A percentile compares a stretch with the other conserved stretches of the same genome.
These are phyloP conservation scores for Percopsis omiscomaycus DNA, from an alignment of 2,797 vertebrate species.

Conservation along the genomic window DNA sequence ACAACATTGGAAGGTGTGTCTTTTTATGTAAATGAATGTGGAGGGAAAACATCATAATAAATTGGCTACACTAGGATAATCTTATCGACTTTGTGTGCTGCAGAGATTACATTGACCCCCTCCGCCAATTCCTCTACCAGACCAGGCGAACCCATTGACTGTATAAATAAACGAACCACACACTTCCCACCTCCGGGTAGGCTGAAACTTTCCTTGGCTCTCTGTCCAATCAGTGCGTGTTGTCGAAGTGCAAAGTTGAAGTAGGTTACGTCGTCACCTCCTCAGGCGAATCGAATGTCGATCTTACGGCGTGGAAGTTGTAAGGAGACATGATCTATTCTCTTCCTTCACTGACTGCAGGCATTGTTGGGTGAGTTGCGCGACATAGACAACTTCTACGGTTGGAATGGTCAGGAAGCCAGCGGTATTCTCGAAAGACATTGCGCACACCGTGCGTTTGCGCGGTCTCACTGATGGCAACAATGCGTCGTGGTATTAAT, in stretches of 20 bases:
- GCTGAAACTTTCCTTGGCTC: constrained; percentile 6
- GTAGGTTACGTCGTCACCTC: constrained; percentile 38
- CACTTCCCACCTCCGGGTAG: neutral
- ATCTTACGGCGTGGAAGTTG: constrained; percentile 19
- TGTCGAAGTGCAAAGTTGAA: constrained; percentile 33
- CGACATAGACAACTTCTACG: neutral
- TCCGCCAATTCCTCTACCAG: no score
- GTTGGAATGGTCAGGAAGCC: constrained; percentile 19
- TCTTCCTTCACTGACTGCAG: neutral
- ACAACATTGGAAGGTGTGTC: neutral
- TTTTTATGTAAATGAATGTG: neutral
- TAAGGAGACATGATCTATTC: neutral
- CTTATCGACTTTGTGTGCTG: no score
- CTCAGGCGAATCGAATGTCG: constrained; percentile 21
- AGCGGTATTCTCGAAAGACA: constrained; percentile 19
- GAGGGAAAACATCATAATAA: no score
- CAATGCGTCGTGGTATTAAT: constrained; percentile 4
- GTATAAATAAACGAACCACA: no score
- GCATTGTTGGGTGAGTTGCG: neutral
- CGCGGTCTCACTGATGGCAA: constrained; percentile 9
- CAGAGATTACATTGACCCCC: no score
- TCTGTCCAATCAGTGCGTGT: constrained; percentile 52
- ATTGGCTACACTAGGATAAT: no score
- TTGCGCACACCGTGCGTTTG: neutral
- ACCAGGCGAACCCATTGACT: no score